These are phyloP conservation scores for Venturia canescens DNA, from an alignment of 1,140 invertebrate genomes.

Conservation along the genomic window DNA sequence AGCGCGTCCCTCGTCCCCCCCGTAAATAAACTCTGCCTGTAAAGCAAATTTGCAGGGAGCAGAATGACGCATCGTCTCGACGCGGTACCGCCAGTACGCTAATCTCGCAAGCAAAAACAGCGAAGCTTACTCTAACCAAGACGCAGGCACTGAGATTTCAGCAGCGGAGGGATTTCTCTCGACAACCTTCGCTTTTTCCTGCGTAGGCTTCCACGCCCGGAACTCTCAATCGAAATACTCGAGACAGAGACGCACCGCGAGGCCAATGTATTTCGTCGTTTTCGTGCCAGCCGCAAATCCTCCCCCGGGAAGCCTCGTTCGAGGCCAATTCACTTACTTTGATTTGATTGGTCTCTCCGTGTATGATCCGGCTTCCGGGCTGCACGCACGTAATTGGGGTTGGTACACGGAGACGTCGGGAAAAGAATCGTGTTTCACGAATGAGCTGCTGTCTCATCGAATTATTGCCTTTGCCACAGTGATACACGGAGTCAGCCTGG, in stretches of 20 bases:
- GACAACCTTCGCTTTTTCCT: neutral
- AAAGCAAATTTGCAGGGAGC: conserved; percentile 30
- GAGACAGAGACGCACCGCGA: conserved; percentile 5
- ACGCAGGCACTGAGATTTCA: neutral
- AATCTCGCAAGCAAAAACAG: conserved; percentile 51
- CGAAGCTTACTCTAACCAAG: conserved; percentile 22
- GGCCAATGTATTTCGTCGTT: conserved; percentile 36
- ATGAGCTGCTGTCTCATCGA: conserved; percentile 46
- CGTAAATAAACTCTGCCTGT: neutral
- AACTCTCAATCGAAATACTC: conserved; percentile 32
- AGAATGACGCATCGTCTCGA: conserved; percentile 37
- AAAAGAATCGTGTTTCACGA: conserved; percentile 65
- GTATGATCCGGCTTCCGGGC: conserved; percentile 63
- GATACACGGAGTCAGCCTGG: conserved; percentile 54
- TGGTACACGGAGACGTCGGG: neutral
- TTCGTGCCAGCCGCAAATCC: conserved; percentile 40
- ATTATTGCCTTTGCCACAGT: conserved; percentile 50
- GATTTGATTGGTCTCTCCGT: conserved; percentile 72
- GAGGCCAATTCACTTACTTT: conserved; percentile 74
- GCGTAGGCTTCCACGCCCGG: neutral
- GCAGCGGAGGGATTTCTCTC: conserved; percentile 3
- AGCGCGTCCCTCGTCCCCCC: neutral
- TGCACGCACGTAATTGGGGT: neutral
- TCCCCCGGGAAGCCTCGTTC: conserved; percentile 53
- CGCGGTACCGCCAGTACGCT: conserved; percentile 16